Conservation (phyloP, 2,797 vertebrate species). For the Sciurus vulgaris region DNA sequence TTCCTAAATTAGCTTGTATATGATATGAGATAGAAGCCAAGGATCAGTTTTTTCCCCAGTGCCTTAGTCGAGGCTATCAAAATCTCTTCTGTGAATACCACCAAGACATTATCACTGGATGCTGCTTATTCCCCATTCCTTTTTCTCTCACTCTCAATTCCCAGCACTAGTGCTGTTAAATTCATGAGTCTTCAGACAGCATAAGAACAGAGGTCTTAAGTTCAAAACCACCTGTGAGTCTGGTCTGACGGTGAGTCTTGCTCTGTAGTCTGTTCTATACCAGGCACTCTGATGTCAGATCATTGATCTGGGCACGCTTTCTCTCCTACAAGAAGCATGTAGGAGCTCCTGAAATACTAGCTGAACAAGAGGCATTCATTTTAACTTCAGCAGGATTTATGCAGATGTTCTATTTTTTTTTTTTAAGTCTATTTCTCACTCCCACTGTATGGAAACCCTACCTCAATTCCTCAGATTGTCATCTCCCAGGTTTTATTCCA, state of each 20-base stretch:
- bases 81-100: constrained; percentile 5
- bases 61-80: constrained; percentile 23
- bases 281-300: constrained; percentile 44
- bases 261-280: constrained; percentile 23
- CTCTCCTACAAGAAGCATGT: not conserved
- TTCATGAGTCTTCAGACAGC: constrained; percentile 55
- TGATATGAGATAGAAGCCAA: not conserved
- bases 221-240: constrained; percentile 52
- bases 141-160: constrained; percentile 36
- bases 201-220: constrained; percentile 59
- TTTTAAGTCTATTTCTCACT: not conserved
- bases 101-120: not conserved
- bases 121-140: not conserved
- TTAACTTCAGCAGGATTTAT: constrained; percentile 61
- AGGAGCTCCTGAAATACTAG: constrained; percentile 59
- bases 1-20: constrained; percentile 28
- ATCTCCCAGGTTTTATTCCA: constrained; percentile 53
- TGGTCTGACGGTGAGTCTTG: not conserved
- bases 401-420: constrained; percentile 24
- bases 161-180: constrained; percentile 59
- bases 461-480: constrained; percentile 9
- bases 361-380: constrained; percentile 27
- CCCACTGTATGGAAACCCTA: not conserved
- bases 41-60: not conserved
- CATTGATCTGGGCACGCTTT: constrained; percentile 40